Evolutionary conservation across 2,888 invertebrate genomes (phyloP), one percentile per base, ranked within the genome.

Genomic region (Abscondita cerata): DNA sequence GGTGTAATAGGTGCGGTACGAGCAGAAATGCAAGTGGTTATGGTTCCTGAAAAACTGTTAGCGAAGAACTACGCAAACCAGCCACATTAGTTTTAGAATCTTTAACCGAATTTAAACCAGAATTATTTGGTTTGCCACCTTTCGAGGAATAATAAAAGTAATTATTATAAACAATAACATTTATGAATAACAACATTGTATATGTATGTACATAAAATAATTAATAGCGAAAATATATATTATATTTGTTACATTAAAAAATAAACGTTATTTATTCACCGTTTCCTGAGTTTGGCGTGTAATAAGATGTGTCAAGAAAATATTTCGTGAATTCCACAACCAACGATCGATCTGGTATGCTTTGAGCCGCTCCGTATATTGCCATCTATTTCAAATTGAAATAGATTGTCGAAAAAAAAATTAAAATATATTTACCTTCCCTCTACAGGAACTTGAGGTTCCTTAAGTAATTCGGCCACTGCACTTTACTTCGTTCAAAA

Each of bases 331-430:
- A 91, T 73, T 97, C 96, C 0, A 89, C 88, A 1, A 99, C 95
- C 15, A 99, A 83, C 18, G 93, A 90, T 57, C 97, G 86, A 80
- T 99, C 99, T 0, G 97, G 91, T 66, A 99, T 87, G 67, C 87
- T 87, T 79, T 98, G 96, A 0, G 96, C 92, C 76, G 91, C 90
- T 34, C 97, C 97, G 80, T 98, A 98, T 72, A 98, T 86, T n/a
- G 96, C 96, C 83, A 94, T 92, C 95, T 95, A 81, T 15, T n/a
- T n/a, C n/a, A n/a, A n/a, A n/a, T n/a, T n/a, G n/a, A n/a, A n/a
- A n/a, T n/a, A n/a, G n/a, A n/a, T n/a, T n/a, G n/a, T n/a, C n/a
- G n/a, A n/a, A n/a, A n/a, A n/a, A n/a, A n/a, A n/a, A n/a, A n/a
- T n/a, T n/a, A n/a, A n/a, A n/a, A n/a, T 41, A 13, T 41, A 5